Evolutionary conservation across 1,140 invertebrate species (phyloP), one percentile per base, ranked within the genome.

Genomic region (Brachionus koreanus): DNA sequence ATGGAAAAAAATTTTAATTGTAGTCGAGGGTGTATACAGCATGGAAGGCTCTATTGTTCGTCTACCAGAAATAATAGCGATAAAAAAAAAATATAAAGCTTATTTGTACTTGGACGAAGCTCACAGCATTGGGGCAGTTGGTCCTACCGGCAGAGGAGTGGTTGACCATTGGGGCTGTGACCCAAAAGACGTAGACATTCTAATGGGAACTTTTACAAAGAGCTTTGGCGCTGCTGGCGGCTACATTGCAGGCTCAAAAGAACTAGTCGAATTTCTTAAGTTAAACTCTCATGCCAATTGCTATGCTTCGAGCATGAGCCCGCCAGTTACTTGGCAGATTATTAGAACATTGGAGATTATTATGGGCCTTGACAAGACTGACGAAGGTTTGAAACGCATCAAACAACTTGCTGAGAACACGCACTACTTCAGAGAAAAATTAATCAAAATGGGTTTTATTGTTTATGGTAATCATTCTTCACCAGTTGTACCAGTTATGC

Each of bases 41-140:
- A 99, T 99, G 97, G 97, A 99, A 90, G 97, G 97, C 0, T 94
- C 95, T 0, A 93, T 99, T 81, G 93, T 93, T 72, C 92, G 94
- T 84, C 91, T 99, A 83, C 95, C 94, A 3, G 93, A 95, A 85
- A 91, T 99, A 61, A 90, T 99, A 83, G 91, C 90, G 10, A 89
- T 99, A 13, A 99, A 99, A 89, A 95, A 95, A 87, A 97, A 95
- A 86, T 98, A 98, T 88, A 89, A 89, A 89, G 93, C 93, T 5
- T 97, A 97, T 87, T 86, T 98, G 37, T 98, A 96, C 88, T 87
- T 98, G 83, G 96, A 97, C 86, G 95, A 98, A 88, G 97, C 97
- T 9, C 97, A 99, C 88, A 96, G 95, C 85, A 93, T 97, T 79
- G 97, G 97, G 49, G 96, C 97, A 0, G 90, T 97, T 89, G 97